phyloP scores from a whole-genome alignment of 1,140 invertebrate genomes.

The Pinna nobilis region DNA sequence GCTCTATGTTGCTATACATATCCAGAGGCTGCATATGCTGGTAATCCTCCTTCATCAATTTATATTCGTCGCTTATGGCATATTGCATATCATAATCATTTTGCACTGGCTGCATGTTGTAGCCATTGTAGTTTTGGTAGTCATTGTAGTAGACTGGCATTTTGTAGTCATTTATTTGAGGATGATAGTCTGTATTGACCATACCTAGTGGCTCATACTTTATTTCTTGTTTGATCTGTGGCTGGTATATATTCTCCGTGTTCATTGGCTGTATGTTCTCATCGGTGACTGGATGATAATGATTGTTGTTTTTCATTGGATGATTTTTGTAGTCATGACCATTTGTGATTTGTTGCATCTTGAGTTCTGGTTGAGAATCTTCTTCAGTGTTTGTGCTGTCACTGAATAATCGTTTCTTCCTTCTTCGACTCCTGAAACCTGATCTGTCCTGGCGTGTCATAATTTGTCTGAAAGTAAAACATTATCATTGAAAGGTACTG shows the following conservation, averaged over 20 bases:
- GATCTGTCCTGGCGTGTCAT: conserved; percentile 26
- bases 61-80: not conserved
- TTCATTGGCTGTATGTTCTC: conserved; percentile 12
- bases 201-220: conserved; percentile 25
- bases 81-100: conserved; percentile 22
- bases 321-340: not conserved
- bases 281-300: conserved; percentile 6
- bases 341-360: conserved; percentile 1
- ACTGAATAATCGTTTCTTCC: conserved; percentile 17
- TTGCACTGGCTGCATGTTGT: conserved; percentile 6
- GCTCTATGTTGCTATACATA: conserved; percentile 7
- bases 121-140: not conserved
- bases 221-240: conserved; percentile 31
- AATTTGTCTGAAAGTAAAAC: conserved; percentile 32
- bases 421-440: not conserved
- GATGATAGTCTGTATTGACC: not conserved
- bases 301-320: not conserved
- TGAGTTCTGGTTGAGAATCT: conserved; percentile 4
- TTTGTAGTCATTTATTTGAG: conserved; percentile 8
- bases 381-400: not conserved
- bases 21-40: conserved; percentile 6
- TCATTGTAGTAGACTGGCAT: conserved; percentile 21
- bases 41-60: not conserved
- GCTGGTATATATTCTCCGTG: conserved; percentile 11
- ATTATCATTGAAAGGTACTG: no score